These are phyloP conservation scores for Thryonomys swinderianus DNA, from an alignment of 2,113 vertebrate genomes.

Conservation along the genomic window DNA sequence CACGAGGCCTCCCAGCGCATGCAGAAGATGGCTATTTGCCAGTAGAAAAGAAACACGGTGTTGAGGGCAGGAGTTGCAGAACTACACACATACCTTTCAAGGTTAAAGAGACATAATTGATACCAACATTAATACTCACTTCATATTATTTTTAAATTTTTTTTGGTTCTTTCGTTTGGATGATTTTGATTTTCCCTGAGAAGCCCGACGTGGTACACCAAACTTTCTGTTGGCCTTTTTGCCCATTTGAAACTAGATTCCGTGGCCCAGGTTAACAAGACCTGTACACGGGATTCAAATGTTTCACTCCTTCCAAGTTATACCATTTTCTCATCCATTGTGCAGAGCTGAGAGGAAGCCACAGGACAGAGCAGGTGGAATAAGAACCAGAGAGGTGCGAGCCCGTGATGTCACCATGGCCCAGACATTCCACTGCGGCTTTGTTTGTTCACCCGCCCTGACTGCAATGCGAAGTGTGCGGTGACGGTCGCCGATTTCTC, in stretches of 20 bases:
- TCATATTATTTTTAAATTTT: not conserved
- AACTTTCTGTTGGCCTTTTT: not conserved
- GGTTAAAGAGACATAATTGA: not conserved
- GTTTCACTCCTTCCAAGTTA: not conserved
- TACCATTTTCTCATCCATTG: not conserved
- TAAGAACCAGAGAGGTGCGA: conserved; percentile 12
- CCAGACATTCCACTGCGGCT: not conserved
- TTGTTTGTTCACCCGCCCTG: not conserved
- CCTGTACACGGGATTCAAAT: not conserved
- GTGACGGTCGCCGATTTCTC: not conserved
- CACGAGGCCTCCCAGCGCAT: not conserved
- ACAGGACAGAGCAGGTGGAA: not conserved
- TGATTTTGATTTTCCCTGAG: conserved; percentile 21
- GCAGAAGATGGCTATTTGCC: not conserved
- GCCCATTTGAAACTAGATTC: conserved; percentile 47
- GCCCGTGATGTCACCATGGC: not conserved
- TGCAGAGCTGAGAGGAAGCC: not conserved
- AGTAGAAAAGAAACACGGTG: conserved; percentile 12
- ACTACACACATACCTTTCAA: not conserved
- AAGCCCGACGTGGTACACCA: not conserved
- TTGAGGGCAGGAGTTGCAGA: not conserved
- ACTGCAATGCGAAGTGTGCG: not conserved
- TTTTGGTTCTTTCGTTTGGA: fast-evolving
- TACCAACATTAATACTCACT: conserved; percentile 70
- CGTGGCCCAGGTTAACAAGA: not conserved